These are phyloP conservation scores for Dromaius novaehollandiae DNA, from an alignment of 2,113 vertebrate species.

Conservation along the genomic window DNA sequence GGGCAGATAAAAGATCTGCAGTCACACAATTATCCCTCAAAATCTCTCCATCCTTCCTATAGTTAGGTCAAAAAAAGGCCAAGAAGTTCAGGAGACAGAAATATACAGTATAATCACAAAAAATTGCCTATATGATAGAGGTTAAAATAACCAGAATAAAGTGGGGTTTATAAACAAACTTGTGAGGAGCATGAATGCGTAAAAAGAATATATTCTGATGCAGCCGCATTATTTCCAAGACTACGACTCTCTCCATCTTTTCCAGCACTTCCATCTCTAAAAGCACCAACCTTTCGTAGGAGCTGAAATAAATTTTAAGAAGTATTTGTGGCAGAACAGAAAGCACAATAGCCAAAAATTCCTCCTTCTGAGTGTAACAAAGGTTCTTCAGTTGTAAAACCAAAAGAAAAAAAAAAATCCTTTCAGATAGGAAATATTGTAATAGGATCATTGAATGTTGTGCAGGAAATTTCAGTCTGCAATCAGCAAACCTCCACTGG, in stretches of 20 bases:
- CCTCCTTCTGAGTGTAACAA: background rate
- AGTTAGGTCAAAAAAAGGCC: background rate
- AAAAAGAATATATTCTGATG: background rate
- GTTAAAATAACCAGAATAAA: background rate
- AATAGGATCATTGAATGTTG: background rate
- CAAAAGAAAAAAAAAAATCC: background rate
- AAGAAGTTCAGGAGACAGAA: background rate
- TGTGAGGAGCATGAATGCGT: background rate
- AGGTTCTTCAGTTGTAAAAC: background rate
- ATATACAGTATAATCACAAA: background rate
- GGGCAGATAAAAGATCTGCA: background rate
- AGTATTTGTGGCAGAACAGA: background rate
- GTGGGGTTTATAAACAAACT: background rate
- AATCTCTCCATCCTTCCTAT: background rate
- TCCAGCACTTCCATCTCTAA: background rate
- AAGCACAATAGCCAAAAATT: background rate
- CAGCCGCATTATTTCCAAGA: background rate
- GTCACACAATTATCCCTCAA: background rate
- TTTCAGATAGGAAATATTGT: background rate
- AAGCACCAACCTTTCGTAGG: background rate
- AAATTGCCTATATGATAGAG: background rate
- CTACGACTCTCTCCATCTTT: background rate
- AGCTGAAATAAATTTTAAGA: background rate
- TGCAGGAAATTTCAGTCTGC: background rate
- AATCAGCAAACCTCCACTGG: background rate